Evolutionary conservation across 2,113 vertebrate genomes (phyloP).

Genomic region (Gavia stellata): DNA sequence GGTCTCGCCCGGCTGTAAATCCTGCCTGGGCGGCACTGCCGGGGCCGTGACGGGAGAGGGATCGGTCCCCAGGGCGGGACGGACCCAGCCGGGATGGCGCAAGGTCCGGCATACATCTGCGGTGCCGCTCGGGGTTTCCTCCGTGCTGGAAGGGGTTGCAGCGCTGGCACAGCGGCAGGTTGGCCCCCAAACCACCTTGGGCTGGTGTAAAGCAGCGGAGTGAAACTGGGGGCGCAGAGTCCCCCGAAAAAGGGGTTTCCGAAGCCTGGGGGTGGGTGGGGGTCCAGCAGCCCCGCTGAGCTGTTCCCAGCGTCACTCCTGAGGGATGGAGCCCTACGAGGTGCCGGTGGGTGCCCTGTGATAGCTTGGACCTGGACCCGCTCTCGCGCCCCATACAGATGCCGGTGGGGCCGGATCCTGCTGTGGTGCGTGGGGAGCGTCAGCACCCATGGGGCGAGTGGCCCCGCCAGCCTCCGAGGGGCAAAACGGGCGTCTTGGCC

Average conservation of each 20-base stretch:
- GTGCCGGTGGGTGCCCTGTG: neutral
- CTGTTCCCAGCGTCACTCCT: neutral
- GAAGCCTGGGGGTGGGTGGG: neutral
- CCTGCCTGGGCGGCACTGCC: neutral
- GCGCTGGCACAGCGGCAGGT: fast-evolving
- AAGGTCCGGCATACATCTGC: fast-evolving
- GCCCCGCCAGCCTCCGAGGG: neutral
- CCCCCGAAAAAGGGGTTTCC: fast-evolving
- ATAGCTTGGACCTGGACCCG: fast-evolving
- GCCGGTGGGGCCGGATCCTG: neutral
- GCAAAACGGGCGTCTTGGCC: fast-evolving
- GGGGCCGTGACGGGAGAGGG: neutral
- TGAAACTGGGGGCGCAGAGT: too few relatives aligned
- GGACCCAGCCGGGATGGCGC: fast-evolving
- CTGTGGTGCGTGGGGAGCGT: neutral
- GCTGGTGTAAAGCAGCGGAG: neutral
- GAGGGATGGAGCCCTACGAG: neutral
- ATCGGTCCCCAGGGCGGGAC: neutral
- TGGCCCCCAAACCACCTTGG: fast-evolving
- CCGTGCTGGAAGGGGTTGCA: fast-evolving
- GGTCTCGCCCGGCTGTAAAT: neutral
- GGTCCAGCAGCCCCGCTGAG: neutral
- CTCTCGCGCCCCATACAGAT: fast-evolving
- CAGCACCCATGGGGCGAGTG: neutral
- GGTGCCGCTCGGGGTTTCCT: fast-evolving